A percentile compares a stretch with the other conserved stretches of the same genome.
Conservation (phyloP, 2,113 vertebrate genomes). For the Clarias batrachus region DNA sequence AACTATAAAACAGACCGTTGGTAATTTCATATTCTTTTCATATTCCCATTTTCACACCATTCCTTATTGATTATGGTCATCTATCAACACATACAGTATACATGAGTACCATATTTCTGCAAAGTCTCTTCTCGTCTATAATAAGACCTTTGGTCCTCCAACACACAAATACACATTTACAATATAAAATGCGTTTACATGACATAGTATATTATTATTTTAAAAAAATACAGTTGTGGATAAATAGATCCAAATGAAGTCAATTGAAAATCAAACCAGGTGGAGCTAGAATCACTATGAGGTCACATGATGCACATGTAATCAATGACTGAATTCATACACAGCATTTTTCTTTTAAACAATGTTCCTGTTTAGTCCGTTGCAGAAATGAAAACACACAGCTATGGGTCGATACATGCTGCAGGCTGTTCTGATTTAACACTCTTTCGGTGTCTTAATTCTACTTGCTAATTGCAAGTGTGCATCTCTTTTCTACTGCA, state of each 20-base stretch:
- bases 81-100: not conserved
- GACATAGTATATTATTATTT: not conserved
- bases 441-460: not conserved
- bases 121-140: not conserved
- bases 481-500: not conserved
- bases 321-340: not conserved
- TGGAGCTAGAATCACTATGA: not conserved
- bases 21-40: too few relatives aligned
- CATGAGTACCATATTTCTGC: not conserved
- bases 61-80: too few relatives aligned
- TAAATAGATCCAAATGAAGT: not conserved
- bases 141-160: not conserved
- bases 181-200: not conserved
- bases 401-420: constrained; percentile 36
- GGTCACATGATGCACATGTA: constrained; percentile 1
- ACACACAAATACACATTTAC: not conserved
- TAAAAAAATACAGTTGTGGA: not conserved
- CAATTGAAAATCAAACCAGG: not conserved
- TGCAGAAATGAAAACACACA: constrained; percentile 19
- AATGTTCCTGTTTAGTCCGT: not conserved
- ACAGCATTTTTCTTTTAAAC: constrained; percentile 17
- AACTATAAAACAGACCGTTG: not conserved
- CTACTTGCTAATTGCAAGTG: constrained; percentile 28
- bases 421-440: constrained; percentile 14
- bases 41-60: too few relatives aligned